Conservation (phyloP, 2,888 invertebrate genomes). For the Acanthosoma haemorrhoidale region DNA sequence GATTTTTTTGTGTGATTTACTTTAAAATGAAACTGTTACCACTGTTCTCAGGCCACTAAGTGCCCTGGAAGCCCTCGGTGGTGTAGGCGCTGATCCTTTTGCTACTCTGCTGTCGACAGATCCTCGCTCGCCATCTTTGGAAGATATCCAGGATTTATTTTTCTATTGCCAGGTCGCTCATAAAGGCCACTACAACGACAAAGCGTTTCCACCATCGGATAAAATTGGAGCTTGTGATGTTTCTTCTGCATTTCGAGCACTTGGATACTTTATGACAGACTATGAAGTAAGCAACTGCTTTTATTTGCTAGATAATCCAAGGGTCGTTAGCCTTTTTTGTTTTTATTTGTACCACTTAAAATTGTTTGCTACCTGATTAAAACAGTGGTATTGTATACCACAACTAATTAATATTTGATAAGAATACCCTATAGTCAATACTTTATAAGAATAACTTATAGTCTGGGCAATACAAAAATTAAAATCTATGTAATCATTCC, state of each 20-base stretch:
- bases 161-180: conserved; percentile 30
- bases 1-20: too few species aligned
- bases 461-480: too few species aligned
- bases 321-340: too few species aligned
- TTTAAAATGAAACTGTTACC: too few species aligned
- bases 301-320: too few species aligned
- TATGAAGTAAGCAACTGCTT: conserved; percentile 28
- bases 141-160: conserved; percentile 34
- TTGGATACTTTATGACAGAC: conserved; percentile 34
- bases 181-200: conserved; percentile 8
- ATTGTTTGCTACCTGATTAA: too few species aligned
- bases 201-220: conserved; percentile 28
- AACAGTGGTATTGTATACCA: too few species aligned
- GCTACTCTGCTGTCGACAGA: conserved; percentile 14
- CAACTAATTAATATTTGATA: too few species aligned
- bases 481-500: too few species aligned
- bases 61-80: conserved; percentile 13
- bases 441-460: too few species aligned
- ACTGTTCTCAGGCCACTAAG: background rate
- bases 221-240: conserved; percentile 23
- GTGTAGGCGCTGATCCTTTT: conserved; percentile 7
- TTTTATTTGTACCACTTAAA: too few species aligned
- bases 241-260: background rate
- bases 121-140: conserved; percentile 10
- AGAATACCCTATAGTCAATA: too few species aligned